A percentile compares a stretch with the other conserved stretches of the same genome.
Conservation (phyloP, 2,797 vertebrate species). For the Tapirus indicus region DNA sequence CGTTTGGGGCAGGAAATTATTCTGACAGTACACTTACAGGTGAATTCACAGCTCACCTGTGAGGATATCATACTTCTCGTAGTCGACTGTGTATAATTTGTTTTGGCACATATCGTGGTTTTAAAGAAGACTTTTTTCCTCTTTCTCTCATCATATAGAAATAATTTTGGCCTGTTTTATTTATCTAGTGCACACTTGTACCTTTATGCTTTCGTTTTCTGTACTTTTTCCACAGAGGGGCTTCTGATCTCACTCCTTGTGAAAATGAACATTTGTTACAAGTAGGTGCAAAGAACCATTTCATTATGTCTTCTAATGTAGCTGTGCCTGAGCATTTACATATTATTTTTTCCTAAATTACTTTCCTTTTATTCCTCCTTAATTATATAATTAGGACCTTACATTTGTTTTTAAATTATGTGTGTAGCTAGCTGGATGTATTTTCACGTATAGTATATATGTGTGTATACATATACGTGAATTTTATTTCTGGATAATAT, state of each 20-base stretch:
- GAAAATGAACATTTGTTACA: not conserved
- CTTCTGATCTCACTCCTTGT: not conserved
- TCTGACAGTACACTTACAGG: not conserved
- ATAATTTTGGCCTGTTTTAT: not conserved
- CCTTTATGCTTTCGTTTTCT: not conserved
- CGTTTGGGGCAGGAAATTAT: not conserved
- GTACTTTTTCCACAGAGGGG: not conserved
- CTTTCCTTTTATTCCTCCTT: not conserved
- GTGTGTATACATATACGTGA: too few relatives aligned
- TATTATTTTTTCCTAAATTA: not conserved
- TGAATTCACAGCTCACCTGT: not conserved
- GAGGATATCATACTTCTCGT: not conserved
- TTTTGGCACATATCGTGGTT: not conserved
- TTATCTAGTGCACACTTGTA: not conserved
- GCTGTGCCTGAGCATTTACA: not conserved
- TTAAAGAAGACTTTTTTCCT: not conserved
- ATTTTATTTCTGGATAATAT: not conserved
- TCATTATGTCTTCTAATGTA: not conserved
- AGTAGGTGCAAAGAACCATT: not conserved
- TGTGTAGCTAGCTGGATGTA: not conserved
- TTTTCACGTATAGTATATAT: not conserved
- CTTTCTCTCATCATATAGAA: not conserved
- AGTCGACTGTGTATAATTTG: not conserved
- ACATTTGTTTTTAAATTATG: not conserved
- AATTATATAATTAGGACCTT: not conserved